phyloP scores from a whole-genome alignment of 2,113 vertebrate genomes.

The Bungarus multicinctus region DNA sequence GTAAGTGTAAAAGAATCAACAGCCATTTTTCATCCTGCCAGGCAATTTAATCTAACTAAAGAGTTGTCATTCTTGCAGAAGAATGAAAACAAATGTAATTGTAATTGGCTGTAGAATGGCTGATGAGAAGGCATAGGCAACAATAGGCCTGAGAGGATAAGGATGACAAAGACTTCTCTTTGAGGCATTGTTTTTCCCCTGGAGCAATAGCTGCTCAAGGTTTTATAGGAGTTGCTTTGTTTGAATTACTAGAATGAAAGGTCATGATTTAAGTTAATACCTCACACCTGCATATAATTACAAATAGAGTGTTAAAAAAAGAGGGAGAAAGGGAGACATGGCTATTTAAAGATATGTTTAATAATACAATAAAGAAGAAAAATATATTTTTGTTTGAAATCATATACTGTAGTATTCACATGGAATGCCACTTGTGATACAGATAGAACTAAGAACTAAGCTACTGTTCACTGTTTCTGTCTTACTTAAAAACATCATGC shows the following conservation, averaged over 20 bases:
- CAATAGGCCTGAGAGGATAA: conserved; percentile 50
- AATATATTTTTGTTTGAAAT: not conserved
- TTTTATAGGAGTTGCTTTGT: conserved; percentile 37
- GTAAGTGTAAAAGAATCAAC: conserved; percentile 64
- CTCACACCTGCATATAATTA: conserved; percentile 10
- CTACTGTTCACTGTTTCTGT: not conserved
- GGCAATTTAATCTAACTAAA: conserved; percentile 76
- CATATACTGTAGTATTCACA: not conserved
- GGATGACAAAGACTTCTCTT: conserved; percentile 55
- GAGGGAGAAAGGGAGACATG: conserved; percentile 35
- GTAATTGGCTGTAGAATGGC: conserved; percentile 52
- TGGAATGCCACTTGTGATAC: not conserved
- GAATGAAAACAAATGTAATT: conserved; percentile 61
- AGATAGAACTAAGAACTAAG: not conserved
- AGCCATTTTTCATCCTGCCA: conserved; percentile 72
- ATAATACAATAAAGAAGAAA: not conserved
- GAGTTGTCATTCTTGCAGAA: conserved; percentile 56
- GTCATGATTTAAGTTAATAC: conserved; percentile 44
- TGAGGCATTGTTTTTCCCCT: conserved; percentile 2
- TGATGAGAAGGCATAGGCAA: conserved; percentile 64
- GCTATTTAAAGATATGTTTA: not conserved
- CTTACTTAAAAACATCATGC: not conserved
- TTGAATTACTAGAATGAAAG: conserved; percentile 32
- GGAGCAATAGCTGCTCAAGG: conserved; percentile 32
- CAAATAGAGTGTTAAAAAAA: not conserved